Percentiles rank a stretch among this genome's conserved stretches.
Evolutionary conservation across 2,113 vertebrate genomes (phyloP).

Genomic region (Cryptomyrus ogoouensis): DNA sequence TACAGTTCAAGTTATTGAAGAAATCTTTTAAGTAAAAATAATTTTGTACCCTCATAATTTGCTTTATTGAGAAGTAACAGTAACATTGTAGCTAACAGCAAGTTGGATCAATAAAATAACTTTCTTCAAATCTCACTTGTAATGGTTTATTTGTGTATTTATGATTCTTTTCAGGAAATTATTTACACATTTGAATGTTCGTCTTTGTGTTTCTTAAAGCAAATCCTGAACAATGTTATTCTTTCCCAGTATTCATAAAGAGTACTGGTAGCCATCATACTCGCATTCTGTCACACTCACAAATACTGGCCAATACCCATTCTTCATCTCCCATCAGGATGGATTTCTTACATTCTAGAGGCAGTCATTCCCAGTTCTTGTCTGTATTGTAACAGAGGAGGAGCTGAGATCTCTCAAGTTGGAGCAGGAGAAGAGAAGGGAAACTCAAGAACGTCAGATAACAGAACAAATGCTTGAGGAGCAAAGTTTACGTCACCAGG

Average conservation of each 20-base stretch:
- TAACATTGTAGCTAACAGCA: neutral
- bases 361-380: neutral
- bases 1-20: neutral
- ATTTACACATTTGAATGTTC: neutral
- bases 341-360: neutral
- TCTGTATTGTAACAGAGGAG: conserved; percentile 6
- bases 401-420: neutral
- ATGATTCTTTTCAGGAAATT: neutral
- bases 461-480: neutral
- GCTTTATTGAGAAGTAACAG: neutral
- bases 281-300: neutral
- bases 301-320: neutral
- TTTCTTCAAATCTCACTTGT: neutral
- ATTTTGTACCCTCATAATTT: neutral
- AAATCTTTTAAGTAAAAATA: neutral
- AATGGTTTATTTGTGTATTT: neutral
- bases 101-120: neutral
- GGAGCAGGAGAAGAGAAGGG: neutral
- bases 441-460: neutral
- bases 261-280: neutral
- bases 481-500: neutral
- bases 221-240: neutral
- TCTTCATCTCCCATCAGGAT: neutral
- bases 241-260: neutral
- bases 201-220: neutral